phyloP scores from a whole-genome alignment of 2,888 invertebrate genomes.

The Sabellastarte sp. region DNA sequence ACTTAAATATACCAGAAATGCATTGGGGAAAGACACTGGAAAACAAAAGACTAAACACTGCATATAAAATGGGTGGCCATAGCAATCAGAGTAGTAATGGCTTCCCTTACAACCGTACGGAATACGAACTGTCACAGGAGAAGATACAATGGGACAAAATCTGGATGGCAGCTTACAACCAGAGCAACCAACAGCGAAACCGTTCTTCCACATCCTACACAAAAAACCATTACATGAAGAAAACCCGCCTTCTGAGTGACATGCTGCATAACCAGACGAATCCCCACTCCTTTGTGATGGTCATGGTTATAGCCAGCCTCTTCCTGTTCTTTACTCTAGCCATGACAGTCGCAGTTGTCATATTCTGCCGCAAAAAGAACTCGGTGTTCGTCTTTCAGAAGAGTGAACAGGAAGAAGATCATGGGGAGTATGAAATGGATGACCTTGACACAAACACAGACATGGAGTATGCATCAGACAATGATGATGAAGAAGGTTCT shows the following conservation, averaged over 20 bases:
- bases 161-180: not conserved
- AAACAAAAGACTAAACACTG: too few relatives aligned
- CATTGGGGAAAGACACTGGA: too few relatives aligned
- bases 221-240: not conserved
- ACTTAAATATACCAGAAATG: too few relatives aligned
- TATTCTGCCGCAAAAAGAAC: conserved; percentile 55
- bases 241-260: not conserved
- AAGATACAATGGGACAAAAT: not conserved
- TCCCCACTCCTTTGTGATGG: conserved; percentile 30
- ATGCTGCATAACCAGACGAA: not conserved
- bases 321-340: conserved; percentile 47
- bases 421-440: conserved; percentile 46
- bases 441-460: conserved; percentile 23
- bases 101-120: conserved; percentile 1
- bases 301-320: conserved; percentile 43
- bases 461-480: not conserved
- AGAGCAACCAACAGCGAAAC: not conserved
- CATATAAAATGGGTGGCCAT: too few relatives aligned
- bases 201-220: not conserved
- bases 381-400: conserved; percentile 49
- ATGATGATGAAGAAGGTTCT: not conserved
- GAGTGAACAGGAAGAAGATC: conserved; percentile 43
- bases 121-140: not conserved
- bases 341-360: conserved; percentile 42
- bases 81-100: too few relatives aligned